Percentiles rank a stretch among this genome's conserved stretches.
phyloP scores from a whole-genome alignment of 2,888 invertebrate species.

The Osmoderma eremita region DNA sequence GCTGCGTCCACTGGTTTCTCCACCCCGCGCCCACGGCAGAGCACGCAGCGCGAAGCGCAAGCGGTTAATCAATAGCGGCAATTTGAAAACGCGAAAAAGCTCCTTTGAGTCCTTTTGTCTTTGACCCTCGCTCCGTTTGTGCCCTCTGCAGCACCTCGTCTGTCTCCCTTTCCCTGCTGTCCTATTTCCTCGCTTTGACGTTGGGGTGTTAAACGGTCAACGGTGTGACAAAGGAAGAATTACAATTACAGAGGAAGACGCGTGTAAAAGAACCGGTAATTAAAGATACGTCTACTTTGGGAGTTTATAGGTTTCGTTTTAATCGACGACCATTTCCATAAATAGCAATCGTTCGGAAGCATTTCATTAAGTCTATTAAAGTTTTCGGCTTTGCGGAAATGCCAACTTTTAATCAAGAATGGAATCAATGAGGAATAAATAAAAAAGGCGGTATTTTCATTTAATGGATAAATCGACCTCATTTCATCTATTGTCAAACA shows the following conservation, averaged over 20 bases:
- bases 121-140: conserved; percentile 17
- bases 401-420: no score
- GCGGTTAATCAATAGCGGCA: conserved; percentile 20
- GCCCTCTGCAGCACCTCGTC: not conserved
- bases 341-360: not conserved
- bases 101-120: conserved; percentile 27
- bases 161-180: not conserved
- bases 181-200: not conserved
- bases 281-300: conserved; percentile 13
- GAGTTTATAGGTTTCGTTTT: conserved; percentile 1
- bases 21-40: conserved; percentile 6
- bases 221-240: conserved; percentile 19
- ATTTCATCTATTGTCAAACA: no score
- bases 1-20: conserved; percentile 2
- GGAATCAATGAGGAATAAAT: no score
- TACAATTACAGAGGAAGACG: conserved; percentile 22
- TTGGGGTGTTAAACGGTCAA: conserved; percentile 5
- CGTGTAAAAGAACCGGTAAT: conserved; percentile 21
- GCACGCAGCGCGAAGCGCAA: not conserved
- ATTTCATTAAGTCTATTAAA: not conserved
- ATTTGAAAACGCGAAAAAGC: conserved; percentile 28
- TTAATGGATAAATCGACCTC: no score
- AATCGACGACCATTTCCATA: conserved; percentile 8
- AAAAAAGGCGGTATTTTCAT: no score
- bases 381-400: no score